Evolutionary conservation across 35 echinoderm and acorn worm genomes (phyloP).

Genomic region (Ophioderma brevispina): DNA sequence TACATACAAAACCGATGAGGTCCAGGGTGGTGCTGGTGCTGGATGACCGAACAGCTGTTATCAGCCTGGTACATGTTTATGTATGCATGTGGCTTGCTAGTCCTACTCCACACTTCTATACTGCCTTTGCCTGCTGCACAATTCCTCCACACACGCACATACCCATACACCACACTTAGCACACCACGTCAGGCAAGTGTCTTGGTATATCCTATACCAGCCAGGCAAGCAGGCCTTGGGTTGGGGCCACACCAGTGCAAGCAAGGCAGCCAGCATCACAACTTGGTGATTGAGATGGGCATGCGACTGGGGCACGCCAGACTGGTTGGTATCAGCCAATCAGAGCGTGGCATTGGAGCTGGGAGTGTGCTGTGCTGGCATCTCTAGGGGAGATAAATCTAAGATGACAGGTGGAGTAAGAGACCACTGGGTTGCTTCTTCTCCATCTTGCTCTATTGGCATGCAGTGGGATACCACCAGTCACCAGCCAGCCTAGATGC

Average conservation of each 20-base stretch:
- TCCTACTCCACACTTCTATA: not conserved
- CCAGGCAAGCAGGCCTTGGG: not conserved
- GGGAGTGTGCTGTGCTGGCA: not conserved
- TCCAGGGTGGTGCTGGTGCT: not conserved
- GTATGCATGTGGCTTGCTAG: constrained; percentile 1
- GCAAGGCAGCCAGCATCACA: not conserved
- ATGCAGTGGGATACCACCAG: no score
- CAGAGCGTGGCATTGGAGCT: not conserved
- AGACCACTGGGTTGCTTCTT: not conserved
- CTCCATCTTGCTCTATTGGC: no score
- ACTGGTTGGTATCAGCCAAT: not conserved
- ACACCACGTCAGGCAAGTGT: no score
- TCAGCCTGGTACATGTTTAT: constrained; percentile 1
- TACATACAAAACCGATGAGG: not conserved
- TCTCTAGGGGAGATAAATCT: not conserved
- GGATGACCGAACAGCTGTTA: not conserved
- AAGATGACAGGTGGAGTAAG: not conserved
- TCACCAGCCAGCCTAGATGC: no score
- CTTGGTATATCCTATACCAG: not conserved
- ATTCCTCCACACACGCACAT: constrained; percentile 1
- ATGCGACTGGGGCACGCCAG: constrained; percentile 4
- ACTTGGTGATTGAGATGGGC: not conserved
- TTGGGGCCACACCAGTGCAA: not conserved
- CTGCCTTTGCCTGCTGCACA: no score
- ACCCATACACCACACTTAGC: not conserved